Conservation (phyloP, 53 echinoderm and acorn worm genomes). For the Hippasteria phrygiana region DNA sequence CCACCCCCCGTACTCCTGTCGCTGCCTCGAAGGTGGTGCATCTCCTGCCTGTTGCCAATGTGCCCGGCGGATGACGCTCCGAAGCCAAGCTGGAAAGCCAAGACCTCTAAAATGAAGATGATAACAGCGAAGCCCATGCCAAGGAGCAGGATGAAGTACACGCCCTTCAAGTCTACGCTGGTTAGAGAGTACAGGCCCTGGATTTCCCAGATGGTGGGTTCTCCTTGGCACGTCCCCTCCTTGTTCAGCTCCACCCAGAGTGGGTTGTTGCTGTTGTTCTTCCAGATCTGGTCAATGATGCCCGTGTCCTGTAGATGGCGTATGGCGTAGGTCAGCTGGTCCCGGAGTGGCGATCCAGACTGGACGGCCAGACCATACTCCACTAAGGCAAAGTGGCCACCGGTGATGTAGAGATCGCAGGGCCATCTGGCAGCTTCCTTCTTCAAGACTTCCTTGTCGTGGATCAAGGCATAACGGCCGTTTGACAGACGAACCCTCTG, state of each 20-base stretch:
- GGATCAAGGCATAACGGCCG: slow-evolving; percentile 93
- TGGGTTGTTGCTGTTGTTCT: slow-evolving; percentile 69
- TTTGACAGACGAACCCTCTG: slow-evolving; percentile 86
- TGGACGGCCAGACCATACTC: slow-evolving; percentile 92
- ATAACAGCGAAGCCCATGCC: slow-evolving; percentile 83
- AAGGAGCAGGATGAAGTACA: slow-evolving; percentile 86
- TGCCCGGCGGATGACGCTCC: slow-evolving; percentile 37
- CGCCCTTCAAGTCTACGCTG: slow-evolving; percentile 82
- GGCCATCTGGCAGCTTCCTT: slow-evolving; percentile 78
- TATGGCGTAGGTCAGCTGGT: slow-evolving; percentile 86
- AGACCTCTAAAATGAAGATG: slow-evolving; percentile 84
- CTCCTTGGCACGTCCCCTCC: slow-evolving; percentile 72
- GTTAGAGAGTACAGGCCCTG: slow-evolving; percentile 93
- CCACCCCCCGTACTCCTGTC: slow-evolving; percentile 2
- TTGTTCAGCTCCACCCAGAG: slow-evolving; percentile 85
- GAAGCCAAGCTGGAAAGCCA: slow-evolving; percentile 80
- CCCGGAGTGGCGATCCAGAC: slow-evolving; percentile 87
- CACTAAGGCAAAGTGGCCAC: slow-evolving; percentile 83
- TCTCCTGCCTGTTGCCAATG: slow-evolving; percentile 47
- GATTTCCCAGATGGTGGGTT: slow-evolving; percentile 73
- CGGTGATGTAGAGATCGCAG: slow-evolving; percentile 89
- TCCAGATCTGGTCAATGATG: slow-evolving; percentile 71
- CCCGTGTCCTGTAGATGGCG: slow-evolving; percentile 69
- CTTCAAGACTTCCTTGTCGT: slow-evolving; percentile 79
- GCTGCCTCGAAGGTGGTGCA: slow-evolving; percentile 35